Evolutionary conservation across 2,113 vertebrate species (phyloP).

Genomic region (Osmerus mordax): DNA sequence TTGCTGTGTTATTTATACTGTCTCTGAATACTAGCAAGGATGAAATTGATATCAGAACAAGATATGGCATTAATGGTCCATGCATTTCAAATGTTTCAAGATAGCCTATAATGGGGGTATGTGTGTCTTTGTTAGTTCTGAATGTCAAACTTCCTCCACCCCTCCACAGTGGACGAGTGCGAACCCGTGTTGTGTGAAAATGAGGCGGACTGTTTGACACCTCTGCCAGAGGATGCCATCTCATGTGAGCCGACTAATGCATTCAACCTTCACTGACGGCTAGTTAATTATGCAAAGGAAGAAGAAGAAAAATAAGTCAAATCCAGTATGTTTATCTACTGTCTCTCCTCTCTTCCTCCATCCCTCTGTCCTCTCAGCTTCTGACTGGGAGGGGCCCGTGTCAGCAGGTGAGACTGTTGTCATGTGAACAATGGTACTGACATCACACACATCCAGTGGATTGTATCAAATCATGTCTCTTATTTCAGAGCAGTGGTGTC

Average conservation of each 20-base stretch:
- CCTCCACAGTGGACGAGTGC: slow-evolving; percentile 8
- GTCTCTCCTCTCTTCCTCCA: not conserved
- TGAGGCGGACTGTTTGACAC: slow-evolving; percentile 8
- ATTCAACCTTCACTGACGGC: not conserved
- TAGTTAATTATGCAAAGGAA: too few species aligned
- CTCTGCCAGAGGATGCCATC: not conserved
- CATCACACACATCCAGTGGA: too few species aligned
- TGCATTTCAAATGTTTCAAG: too few species aligned
- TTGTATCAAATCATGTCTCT: too few species aligned
- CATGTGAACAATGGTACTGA: not conserved
- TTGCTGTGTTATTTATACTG: too few species aligned
- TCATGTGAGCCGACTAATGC: not conserved
- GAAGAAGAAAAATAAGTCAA: not conserved
- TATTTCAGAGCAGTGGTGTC: too few species aligned
- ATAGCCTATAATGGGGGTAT: not conserved
- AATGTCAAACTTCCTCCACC: not conserved
- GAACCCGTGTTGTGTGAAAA: slow-evolving; percentile 9
- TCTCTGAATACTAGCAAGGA: too few species aligned
- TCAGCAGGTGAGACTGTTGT: not conserved
- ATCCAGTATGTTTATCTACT: slow-evolving; percentile 9
- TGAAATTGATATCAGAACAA: too few species aligned
- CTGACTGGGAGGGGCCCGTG: not conserved
- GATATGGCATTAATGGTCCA: too few species aligned
- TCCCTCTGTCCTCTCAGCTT: not conserved
- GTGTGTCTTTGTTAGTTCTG: not conserved